Evolutionary conservation across 2,113 vertebrate species (phyloP), one percentile per base, ranked within the genome.

Genomic region (Hepsetus odoe): DNA sequence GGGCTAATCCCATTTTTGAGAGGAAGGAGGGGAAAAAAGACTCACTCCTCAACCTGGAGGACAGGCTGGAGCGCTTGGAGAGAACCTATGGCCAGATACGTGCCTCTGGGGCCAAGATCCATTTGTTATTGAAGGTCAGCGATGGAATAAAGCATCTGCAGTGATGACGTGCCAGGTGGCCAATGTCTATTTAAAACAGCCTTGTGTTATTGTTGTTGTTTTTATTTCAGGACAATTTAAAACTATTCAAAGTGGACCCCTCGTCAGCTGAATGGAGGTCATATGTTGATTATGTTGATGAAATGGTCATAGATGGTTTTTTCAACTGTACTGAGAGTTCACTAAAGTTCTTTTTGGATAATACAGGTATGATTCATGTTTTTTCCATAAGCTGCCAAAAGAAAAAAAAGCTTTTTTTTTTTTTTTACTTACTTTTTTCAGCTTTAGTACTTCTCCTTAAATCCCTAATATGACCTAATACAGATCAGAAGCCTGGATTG

Each of bases 271-370:
- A 85, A 74, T 98, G 98, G 97, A 94, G 89, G 84, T 89, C 87
- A 0, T 99, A 99, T 0, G 84, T 96, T 74, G 93, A 95, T 46
- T 95, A 95, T 4, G 71, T 98, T 18, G 98, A 99, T 80, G 91
- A 95, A 82, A 94, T 96, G 90, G 83, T 99, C 58, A 88, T 96
- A 9, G 93, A 95, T 26, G 97, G 97, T 1, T 96, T 98, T 86
- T 96, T 94, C 85, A 91, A 82, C 80, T 93, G 94, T 61, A 89
- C 95, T 0, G 93, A 98, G 79, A 90, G 93, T 79, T 98, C 96
- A 0, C 94, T 99, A 72, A 94, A 91, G 76, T 94, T 96, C 77
- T 94, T 99, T 24, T 86, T 97, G 83, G 95, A 98, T 68, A 98
- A 95, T 83, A 98, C 94, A 58, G 97, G 96, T 98, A 88, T 80